phyloP scores from a whole-genome alignment of 2,797 vertebrate species.

The Enteromius treurensis region DNA sequence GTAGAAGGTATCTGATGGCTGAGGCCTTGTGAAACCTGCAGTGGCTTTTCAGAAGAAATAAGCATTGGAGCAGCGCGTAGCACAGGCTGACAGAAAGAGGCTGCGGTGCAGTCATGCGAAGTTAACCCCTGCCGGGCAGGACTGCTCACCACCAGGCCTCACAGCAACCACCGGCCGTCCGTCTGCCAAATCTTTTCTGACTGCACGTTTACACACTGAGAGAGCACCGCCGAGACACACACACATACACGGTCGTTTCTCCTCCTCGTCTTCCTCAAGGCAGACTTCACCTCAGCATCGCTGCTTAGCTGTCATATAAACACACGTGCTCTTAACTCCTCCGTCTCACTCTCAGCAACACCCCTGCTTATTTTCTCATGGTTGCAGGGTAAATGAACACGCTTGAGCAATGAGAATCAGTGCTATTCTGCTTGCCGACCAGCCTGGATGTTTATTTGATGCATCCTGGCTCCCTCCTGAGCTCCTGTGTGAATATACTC shows the following conservation, averaged over 20 bases:
- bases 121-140: constrained; percentile 88
- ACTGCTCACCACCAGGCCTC: constrained; percentile 63
- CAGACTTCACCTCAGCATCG: constrained; percentile 52
- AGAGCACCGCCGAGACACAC: constrained; percentile 51
- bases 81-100: constrained; percentile 91
- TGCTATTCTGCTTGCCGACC: constrained; percentile 5
- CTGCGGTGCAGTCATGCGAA: constrained; percentile 85
- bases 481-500: constrained; percentile 43
- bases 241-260: constrained; percentile 39
- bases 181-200: constrained; percentile 84
- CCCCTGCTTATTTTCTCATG: constrained; percentile 50
- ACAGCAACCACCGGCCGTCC: constrained; percentile 46
- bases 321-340: constrained; percentile 18
- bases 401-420: constrained; percentile 51
- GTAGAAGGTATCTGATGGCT: constrained; percentile 82
- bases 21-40: constrained; percentile 81
- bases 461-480: constrained; percentile 30
- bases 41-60: constrained; percentile 82
- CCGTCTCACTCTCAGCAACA: constrained; percentile 42
- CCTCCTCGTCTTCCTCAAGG: constrained; percentile 49
- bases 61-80: constrained; percentile 76
- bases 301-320: constrained; percentile 25
- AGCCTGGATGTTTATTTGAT: constrained; percentile 42
- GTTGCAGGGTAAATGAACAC: constrained; percentile 53
- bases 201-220: constrained; percentile 83